These are phyloP conservation scores for Dicentrarchus labrax DNA, from an alignment of 2,113 vertebrate genomes.

Conservation along the genomic window DNA sequence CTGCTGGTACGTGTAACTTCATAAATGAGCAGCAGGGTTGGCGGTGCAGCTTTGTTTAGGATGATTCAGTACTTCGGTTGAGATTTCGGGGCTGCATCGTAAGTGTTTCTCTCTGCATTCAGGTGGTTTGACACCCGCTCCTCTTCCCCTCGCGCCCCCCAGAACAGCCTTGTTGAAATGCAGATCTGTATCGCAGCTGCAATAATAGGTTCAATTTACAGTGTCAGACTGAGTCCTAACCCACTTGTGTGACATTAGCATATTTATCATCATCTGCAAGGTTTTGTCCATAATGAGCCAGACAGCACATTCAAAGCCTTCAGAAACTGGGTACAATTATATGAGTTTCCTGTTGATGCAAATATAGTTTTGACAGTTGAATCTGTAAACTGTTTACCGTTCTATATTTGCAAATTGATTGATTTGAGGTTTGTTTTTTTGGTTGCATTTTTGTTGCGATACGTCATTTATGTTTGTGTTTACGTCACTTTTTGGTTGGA, in stretches of 20 bases:
- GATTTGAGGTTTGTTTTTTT: not conserved
- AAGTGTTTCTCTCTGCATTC: not conserved
- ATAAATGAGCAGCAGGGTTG: too few species aligned
- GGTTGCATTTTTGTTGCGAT: not conserved
- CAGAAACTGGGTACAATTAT: too few species aligned
- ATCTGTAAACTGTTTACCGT: not conserved
- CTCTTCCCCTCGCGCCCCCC: not conserved
- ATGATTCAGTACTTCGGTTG: too few species aligned
- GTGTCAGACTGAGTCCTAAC: constrained; percentile 16
- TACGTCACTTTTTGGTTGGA: not conserved
- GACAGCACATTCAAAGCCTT: not conserved
- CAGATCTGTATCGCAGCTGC: constrained; percentile 36
- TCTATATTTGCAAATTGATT: too few species aligned
- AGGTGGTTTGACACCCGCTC: not conserved
- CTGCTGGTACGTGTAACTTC: too few species aligned
- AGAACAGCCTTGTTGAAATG: constrained; percentile 41
- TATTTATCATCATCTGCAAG: not conserved
- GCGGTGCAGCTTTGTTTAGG: too few species aligned
- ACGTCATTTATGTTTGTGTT: not conserved
- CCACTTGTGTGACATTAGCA: constrained; percentile 35
- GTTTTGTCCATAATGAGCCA: not conserved
- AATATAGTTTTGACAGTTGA: not conserved
- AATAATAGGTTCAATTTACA: constrained; percentile 35
- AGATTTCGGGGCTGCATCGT: not conserved
- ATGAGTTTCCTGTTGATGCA: not conserved